Conservation (phyloP, 2,797 vertebrate species). For the Siniperca obscura region DNA sequence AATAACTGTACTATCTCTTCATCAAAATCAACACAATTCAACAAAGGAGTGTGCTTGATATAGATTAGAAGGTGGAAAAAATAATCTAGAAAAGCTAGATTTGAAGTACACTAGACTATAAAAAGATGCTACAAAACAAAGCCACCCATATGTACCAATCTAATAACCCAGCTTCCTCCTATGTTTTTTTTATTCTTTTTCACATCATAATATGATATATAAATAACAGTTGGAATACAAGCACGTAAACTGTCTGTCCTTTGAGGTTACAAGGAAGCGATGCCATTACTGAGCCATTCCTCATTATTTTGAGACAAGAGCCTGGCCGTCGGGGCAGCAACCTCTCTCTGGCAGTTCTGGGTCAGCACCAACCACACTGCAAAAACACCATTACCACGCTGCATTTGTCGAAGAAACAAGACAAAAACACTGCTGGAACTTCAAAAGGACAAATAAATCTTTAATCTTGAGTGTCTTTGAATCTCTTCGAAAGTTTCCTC, state of each 20-base stretch:
- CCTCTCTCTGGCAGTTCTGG: conserved; percentile 79
- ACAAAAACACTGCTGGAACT: conserved; percentile 69
- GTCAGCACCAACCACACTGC: conserved; percentile 73
- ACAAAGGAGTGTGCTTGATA: conserved; percentile 52
- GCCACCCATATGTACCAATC: conserved; percentile 39
- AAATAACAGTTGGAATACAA: conserved; percentile 59
- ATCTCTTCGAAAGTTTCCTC: conserved; percentile 72
- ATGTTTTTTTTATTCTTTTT: conserved; percentile 9
- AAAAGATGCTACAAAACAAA: conserved; percentile 55
- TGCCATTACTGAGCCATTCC: conserved; percentile 65
- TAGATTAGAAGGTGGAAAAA: conserved; percentile 40
- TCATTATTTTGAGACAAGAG: conserved; percentile 71
- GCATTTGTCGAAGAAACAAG: conserved; percentile 68
- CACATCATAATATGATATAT: conserved; percentile 29
- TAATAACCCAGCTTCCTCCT: conserved; percentile 46
- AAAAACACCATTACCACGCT: conserved; percentile 62
- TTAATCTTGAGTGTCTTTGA: conserved; percentile 79
- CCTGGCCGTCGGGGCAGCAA: conserved; percentile 52
- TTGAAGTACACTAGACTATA: conserved; percentile 33
- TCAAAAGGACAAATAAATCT: conserved; percentile 83
- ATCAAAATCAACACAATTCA: conserved; percentile 49
- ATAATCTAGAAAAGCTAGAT: conserved; percentile 34
- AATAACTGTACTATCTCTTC: conserved; percentile 54
- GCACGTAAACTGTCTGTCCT: conserved; percentile 57
- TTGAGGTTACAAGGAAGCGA: conserved; percentile 68